Conservation (phyloP, 37 sponge, comb jelly and placozoan genomes). For the Mnemiopsis leidyi region DNA sequence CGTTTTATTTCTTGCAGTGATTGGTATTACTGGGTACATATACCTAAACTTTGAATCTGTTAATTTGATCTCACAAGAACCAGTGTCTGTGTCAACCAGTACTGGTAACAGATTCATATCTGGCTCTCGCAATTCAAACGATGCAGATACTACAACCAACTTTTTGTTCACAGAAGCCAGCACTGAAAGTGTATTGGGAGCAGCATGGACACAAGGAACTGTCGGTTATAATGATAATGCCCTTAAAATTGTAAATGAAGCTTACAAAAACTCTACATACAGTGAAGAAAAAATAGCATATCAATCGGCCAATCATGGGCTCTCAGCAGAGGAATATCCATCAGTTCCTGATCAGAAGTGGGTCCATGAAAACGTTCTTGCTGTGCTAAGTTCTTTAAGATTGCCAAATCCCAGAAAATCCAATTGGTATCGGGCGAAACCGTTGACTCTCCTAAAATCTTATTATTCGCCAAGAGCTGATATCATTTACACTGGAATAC, state of each 20-base stretch:
- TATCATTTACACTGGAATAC: constrained; percentile 36
- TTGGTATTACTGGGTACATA: not conserved
- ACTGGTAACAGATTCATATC: not conserved
- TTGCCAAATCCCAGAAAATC: not conserved
- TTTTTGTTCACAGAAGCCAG: not conserved
- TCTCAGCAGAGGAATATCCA: not conserved
- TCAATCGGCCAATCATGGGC: not conserved
- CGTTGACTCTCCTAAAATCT: not conserved
- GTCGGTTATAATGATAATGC: not conserved
- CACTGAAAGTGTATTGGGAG: not conserved
- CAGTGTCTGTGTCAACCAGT: not conserved
- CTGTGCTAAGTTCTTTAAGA: not conserved
- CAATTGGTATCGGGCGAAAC: not conserved
- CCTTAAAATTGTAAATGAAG: not conserved
- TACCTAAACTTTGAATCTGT: constrained; percentile 13
- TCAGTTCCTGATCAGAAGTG: not conserved
- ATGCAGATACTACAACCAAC: not conserved
- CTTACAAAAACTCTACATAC: not conserved
- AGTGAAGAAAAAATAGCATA: not conserved
- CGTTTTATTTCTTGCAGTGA: not conserved
- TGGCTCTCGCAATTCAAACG: not conserved
- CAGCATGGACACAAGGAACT: not conserved
- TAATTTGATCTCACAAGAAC: not conserved
- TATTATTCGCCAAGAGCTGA: not conserved
- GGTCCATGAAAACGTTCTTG: not conserved